A percentile compares a stretch with the other conserved stretches of the same genome.
phyloP scores from a whole-genome alignment of 2,113 vertebrate genomes.

The Centrocercus urophasianus region DNA sequence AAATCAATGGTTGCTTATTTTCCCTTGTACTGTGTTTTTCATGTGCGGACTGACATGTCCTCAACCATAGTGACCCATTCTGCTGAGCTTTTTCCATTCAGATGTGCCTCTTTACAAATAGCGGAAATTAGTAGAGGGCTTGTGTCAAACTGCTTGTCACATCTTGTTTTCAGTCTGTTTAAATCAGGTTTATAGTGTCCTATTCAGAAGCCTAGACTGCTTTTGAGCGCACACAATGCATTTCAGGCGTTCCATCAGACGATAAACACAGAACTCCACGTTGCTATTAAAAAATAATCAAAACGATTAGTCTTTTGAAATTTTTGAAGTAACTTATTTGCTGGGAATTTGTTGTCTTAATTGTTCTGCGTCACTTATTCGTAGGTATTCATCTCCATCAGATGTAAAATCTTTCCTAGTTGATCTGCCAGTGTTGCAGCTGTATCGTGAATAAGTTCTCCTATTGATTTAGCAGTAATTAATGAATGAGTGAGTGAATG shows the following conservation, averaged over 20 bases:
- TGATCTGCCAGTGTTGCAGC: conserved; percentile 59
- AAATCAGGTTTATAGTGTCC: conserved; percentile 83
- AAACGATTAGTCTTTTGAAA: conserved; percentile 82
- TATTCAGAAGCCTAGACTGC: conserved; percentile 77
- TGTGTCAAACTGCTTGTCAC: conserved; percentile 88
- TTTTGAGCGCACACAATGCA: conserved; percentile 81
- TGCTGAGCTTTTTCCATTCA: conserved; percentile 82
- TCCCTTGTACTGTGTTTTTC: conserved; percentile 73
- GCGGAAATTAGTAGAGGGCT: conserved; percentile 85
- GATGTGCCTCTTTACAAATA: conserved; percentile 82
- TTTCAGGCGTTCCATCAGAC: conserved; percentile 78
- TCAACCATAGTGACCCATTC: conserved; percentile 81
- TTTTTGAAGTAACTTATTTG: conserved; percentile 73
- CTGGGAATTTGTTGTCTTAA: conserved; percentile 74
- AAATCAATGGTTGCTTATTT: conserved; percentile 86
- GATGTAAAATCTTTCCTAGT: conserved; percentile 56
- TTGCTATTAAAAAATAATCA: conserved; percentile 85
- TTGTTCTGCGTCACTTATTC: conserved; percentile 57
- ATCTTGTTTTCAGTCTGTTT: conserved; percentile 88
- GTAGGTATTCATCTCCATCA: conserved; percentile 46
- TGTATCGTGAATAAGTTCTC: conserved; percentile 34
- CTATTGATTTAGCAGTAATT: conserved; percentile 55
- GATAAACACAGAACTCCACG: conserved; percentile 76
- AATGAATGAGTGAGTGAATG: conserved; percentile 55
- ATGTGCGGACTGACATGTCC: conserved; percentile 80